Conservation (phyloP, 2,888 invertebrate genomes). For the Ophraella communa region DNA sequence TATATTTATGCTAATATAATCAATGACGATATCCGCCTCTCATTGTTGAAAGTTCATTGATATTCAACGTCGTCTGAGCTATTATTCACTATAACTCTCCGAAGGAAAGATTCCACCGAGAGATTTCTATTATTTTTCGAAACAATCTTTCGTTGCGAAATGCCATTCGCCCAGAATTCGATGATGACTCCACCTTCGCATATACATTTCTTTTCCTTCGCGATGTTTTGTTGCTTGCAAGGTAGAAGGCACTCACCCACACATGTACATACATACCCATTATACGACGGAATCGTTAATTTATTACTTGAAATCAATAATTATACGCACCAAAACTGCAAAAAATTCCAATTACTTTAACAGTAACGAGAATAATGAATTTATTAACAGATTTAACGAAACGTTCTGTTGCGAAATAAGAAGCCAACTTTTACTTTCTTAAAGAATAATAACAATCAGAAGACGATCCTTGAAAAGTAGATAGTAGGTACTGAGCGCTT, state of each 20-base stretch:
- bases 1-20: constrained; percentile 56
- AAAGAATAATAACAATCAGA: neutral
- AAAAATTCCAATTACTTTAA: neutral
- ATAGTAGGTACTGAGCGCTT: constrained; percentile 8
- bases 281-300: too few species aligned
- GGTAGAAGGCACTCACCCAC: neutral
- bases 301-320: neutral
- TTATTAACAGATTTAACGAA: neutral
- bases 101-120: constrained; percentile 35
- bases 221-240: neutral
- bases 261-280: neutral
- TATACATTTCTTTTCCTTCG: constrained; percentile 19
- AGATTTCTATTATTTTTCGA: constrained; percentile 29
- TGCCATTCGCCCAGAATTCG: constrained; percentile 28
- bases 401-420: neutral
- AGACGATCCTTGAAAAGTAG: constrained; percentile 1
- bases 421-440: neutral
- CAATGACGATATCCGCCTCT: constrained; percentile 50
- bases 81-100: constrained; percentile 36
- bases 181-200: constrained; percentile 26
- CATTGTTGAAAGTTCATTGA: constrained; percentile 54
- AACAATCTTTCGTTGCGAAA: constrained; percentile 26
- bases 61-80: constrained; percentile 53
- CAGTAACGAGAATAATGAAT: neutral
- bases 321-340: neutral